Conservation (phyloP, 1,140 invertebrate species). For the Papilio xuthus region DNA sequence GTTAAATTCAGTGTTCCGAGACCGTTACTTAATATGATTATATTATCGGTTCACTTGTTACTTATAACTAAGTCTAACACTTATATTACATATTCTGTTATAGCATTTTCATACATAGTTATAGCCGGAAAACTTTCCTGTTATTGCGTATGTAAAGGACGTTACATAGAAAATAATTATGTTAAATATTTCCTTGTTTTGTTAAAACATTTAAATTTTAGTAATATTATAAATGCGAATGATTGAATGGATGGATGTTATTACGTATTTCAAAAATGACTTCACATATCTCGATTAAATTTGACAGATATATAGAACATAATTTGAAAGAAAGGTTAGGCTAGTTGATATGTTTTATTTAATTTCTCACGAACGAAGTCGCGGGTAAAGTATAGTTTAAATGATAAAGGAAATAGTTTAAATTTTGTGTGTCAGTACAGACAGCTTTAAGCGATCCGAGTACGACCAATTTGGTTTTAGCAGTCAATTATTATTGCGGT, state of each 20-base stretch:
- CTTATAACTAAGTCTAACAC: constrained; percentile 29
- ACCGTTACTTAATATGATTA: constrained; percentile 45
- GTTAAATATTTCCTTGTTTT: neutral
- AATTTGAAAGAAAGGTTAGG: too few species aligned
- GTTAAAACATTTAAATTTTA: neutral
- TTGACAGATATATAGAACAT: too few species aligned
- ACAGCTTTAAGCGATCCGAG: too few species aligned
- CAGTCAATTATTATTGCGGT: neutral
- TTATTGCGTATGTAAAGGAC: neutral
- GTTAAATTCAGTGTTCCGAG: constrained; percentile 41
- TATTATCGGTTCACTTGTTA: constrained; percentile 40
- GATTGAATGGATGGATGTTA: too few species aligned
- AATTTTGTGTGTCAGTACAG: too few species aligned
- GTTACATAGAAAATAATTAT: neutral
- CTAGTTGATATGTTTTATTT: too few species aligned
- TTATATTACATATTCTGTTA: constrained; percentile 40
- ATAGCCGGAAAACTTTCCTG: neutral
- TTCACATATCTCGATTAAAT: too few species aligned
- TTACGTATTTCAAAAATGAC: too few species aligned
- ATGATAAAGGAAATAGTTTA: too few species aligned
- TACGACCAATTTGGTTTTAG: neutral
- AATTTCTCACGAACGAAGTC: too few species aligned
- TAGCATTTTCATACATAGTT: neutral
- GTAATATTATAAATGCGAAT: too few species aligned
- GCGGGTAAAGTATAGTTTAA: too few species aligned